phyloP scores from a whole-genome alignment of 2,113 vertebrate genomes.

The Centropus bengalensis region DNA sequence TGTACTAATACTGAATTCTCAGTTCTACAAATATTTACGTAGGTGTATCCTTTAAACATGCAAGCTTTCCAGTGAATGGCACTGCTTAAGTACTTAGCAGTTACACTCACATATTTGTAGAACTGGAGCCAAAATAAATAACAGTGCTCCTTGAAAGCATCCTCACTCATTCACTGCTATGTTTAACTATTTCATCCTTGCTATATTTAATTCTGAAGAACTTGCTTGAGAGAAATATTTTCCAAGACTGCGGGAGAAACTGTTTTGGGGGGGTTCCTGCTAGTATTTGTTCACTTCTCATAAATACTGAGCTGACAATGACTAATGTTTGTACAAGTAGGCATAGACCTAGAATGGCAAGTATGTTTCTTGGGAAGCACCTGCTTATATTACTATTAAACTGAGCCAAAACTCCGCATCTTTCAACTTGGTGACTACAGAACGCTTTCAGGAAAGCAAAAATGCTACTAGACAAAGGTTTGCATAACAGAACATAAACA shows the following conservation, averaged over 20 bases:
- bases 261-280: neutral
- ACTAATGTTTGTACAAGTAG: neutral
- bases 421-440: neutral
- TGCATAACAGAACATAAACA: neutral
- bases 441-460: neutral
- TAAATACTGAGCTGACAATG: neutral
- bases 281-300: neutral
- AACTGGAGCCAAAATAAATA: slow-evolving; percentile 16
- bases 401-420: neutral
- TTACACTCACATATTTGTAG: slow-evolving; percentile 35
- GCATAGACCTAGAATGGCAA: slow-evolving; percentile 2
- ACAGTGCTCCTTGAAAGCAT: slow-evolving; percentile 3
- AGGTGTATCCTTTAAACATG: neutral
- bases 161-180: neutral
- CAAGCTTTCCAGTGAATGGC: neutral
- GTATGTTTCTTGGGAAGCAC: neutral
- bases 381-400: neutral
- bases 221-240: neutral
- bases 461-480: neutral
- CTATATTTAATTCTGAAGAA: neutral
- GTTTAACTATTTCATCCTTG: neutral
- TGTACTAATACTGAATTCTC: neutral
- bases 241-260: neutral
- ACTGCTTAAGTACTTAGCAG: slow-evolving; percentile 2
- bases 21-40: slow-evolving; percentile 1